phyloP scores from a whole-genome alignment of 1,140 invertebrate species.

The Aporrectodea caliginosa region DNA sequence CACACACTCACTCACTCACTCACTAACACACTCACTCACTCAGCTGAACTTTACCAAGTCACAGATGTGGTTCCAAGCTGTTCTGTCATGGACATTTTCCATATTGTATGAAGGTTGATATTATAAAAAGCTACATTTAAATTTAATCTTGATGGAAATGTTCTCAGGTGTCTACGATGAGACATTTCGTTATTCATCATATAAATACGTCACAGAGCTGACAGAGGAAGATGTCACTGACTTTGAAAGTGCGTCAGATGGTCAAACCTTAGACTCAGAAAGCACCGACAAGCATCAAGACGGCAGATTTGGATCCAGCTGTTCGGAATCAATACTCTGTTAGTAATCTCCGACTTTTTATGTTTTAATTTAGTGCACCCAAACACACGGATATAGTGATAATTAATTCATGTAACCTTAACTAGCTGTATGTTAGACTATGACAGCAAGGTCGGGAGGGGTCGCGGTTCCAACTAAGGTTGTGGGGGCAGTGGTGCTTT shows the following conservation, averaged over 20 bases:
- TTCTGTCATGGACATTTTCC: too few species aligned
- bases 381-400: too few species aligned
- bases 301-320: slow-evolving; percentile 21
- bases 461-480: too few species aligned
- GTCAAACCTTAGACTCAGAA: slow-evolving; percentile 55
- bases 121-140: neutral
- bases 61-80: too few species aligned
- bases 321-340: slow-evolving; percentile 8
- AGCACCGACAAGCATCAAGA: slow-evolving; percentile 1
- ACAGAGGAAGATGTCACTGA: slow-evolving; percentile 68
- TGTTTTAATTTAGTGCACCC: too few species aligned
- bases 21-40: too few species aligned
- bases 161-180: slow-evolving; percentile 64
- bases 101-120: neutral
- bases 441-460: too few species aligned
- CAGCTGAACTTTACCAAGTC: too few species aligned
- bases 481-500: too few species aligned
- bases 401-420: too few species aligned
- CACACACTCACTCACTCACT: too few species aligned
- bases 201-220: slow-evolving; percentile 71
- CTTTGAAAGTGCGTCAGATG: slow-evolving; percentile 37
- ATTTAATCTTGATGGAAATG: neutral
- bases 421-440: too few species aligned
- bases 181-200: slow-evolving; percentile 66
- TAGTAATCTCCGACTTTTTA: neutral